Percentiles rank a stretch among this genome's conserved stretches.
phyloP scores from a whole-genome alignment of 1,140 invertebrate species.

The Onthophagus taurus region DNA sequence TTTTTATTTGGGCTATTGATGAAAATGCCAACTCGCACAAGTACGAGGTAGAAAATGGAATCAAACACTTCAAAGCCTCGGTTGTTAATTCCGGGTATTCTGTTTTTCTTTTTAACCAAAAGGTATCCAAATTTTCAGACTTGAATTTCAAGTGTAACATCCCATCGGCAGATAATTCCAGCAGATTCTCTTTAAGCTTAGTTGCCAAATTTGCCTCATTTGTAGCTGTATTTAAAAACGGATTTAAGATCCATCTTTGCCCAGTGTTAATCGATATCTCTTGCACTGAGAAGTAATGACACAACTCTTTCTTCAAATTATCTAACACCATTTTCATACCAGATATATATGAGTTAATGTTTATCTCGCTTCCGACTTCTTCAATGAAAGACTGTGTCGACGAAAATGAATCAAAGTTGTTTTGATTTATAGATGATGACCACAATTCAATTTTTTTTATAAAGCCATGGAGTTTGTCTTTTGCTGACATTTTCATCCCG shows the following conservation, averaged over 20 bases:
- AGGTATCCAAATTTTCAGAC: conserved; percentile 1
- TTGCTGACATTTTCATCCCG: conserved; percentile 1
- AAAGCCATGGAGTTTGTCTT: conserved; percentile 1
- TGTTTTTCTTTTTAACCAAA: conserved; percentile 1
- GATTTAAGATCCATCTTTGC: conserved; percentile 1
- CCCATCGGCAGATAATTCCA: no score
- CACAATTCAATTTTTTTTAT: not conserved
- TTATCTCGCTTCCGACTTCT: conserved; percentile 1
- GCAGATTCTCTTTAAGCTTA: no score
- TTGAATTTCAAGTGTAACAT: no score
- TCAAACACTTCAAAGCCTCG: no score
- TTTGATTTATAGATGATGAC: conserved; percentile 1
- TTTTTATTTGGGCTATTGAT: conserved; percentile 1
- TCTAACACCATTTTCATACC: conserved; percentile 1
- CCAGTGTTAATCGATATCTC: not conserved
- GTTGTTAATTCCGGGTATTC: conserved; percentile 1
- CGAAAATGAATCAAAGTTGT: conserved; percentile 1
- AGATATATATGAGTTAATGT: conserved; percentile 1
- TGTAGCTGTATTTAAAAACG: conserved; percentile 1
- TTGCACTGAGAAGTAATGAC: not conserved
- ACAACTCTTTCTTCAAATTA: conserved; percentile 1
- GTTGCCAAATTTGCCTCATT: conserved; percentile 1
- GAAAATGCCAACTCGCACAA: conserved; percentile 1
- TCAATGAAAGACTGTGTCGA: conserved; percentile 1
- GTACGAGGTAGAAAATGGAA: conserved; percentile 1